Evolutionary conservation across 2,888 invertebrate genomes (phyloP).

Genomic region (Hydrotaea cyrtoneurina): DNA sequence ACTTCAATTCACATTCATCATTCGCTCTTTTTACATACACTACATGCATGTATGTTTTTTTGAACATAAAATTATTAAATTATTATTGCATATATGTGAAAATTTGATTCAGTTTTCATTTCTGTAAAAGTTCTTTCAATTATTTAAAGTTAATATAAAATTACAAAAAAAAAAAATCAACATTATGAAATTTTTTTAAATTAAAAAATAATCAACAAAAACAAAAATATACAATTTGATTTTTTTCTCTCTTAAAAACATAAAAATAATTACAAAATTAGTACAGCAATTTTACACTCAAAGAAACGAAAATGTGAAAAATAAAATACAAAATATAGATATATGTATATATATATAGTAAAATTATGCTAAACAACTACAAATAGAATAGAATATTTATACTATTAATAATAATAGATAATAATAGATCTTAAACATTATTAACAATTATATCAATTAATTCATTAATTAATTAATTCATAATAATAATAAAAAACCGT

Average conservation of each 20-base stretch:
- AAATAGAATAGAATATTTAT: conserved; percentile 64
- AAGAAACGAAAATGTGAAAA: conserved; percentile 41
- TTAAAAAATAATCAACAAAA: conserved; percentile 68
- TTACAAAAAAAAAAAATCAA: conserved; percentile 51
- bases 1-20: not conserved
- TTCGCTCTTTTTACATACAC: conserved; percentile 23
- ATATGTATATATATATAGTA: conserved; percentile 32
- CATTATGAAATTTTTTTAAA: conserved; percentile 58
- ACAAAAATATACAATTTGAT: conserved; percentile 57
- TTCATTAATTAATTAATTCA: conserved; percentile 49
- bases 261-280: conserved; percentile 56
- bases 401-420: conserved; percentile 56
- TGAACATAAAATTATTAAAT: conserved; percentile 37
- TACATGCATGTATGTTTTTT: not conserved
- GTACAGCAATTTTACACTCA: conserved; percentile 53
- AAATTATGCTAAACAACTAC: conserved; percentile 65
- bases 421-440: conserved; percentile 64
- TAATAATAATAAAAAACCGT: conserved; percentile 49
- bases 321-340: conserved; percentile 51
- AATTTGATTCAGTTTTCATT: conserved; percentile 15
- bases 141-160: conserved; percentile 42
- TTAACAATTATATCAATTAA: conserved; percentile 65
- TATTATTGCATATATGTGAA: conserved; percentile 52
- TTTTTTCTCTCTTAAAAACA: conserved; percentile 25
- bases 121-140: conserved; percentile 20